Conservation (phyloP, 2,113 vertebrate genomes). For the Ranitomeya variabilis region DNA sequence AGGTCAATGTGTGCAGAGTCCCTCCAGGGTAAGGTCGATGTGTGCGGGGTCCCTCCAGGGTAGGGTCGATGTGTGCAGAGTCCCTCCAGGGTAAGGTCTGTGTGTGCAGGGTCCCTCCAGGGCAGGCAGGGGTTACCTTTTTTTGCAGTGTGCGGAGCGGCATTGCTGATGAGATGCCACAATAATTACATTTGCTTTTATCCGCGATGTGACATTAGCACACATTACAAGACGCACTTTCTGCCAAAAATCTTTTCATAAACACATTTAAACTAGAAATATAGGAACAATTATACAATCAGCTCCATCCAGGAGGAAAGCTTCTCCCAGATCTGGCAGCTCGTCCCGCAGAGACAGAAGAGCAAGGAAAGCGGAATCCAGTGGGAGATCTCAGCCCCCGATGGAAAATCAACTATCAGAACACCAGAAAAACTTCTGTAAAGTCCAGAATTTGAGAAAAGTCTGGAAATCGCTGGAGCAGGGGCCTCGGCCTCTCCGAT, state of each 20-base stretch:
- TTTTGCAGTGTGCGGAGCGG: neutral
- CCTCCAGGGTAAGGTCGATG: too few species aligned
- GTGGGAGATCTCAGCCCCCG: neutral
- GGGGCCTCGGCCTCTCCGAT: too few species aligned
- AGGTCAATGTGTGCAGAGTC: too few species aligned
- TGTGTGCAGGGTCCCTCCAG: neutral
- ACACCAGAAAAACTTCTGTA: too few species aligned
- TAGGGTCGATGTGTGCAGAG: too few species aligned
- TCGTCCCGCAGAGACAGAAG: neutral
- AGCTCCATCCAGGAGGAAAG: slow-evolving; percentile 6
- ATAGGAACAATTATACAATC: slow-evolving; percentile 36
- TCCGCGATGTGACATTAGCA: slow-evolving; percentile 30
- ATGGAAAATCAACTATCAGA: neutral
- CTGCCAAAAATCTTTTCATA: slow-evolving; percentile 51
- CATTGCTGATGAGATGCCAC: slow-evolving; percentile 39
- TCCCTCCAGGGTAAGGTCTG: too few species aligned
- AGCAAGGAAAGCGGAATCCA: neutral
- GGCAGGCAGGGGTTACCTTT: slow-evolving; percentile 20
- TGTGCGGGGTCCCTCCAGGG: too few species aligned
- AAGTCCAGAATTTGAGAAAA: too few species aligned
- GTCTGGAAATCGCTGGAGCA: too few species aligned
- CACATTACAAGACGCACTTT: slow-evolving; percentile 23
- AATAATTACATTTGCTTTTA: slow-evolving; percentile 54
- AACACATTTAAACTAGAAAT: slow-evolving; percentile 49
- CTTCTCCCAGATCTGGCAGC: neutral